A percentile compares a stretch with the other conserved stretches of the same genome.
Conservation (phyloP, 2,113 vertebrate species). For the Austrofundulus limnaeus region DNA sequence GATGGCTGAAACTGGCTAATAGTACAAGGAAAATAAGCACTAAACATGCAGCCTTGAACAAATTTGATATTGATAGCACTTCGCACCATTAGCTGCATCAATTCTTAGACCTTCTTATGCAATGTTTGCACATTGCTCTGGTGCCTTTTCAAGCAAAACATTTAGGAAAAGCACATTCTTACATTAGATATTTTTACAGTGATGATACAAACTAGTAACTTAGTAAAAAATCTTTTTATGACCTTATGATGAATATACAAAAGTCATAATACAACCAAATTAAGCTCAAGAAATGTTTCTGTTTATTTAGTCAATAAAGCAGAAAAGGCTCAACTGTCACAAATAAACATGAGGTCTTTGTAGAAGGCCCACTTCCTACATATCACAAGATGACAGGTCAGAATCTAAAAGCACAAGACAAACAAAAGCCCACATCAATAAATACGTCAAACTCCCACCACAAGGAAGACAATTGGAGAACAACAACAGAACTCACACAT, state of each 20-base stretch:
- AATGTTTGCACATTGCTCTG: not conserved
- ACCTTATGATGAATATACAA: too few species aligned
- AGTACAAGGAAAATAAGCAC: too few species aligned
- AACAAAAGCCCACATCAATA: slow-evolving; percentile 38
- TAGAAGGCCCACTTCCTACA: slow-evolving; percentile 43
- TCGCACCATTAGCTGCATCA: not conserved
- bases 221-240: too few species aligned
- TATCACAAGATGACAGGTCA: slow-evolving; percentile 37
- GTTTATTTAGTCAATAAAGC: too few species aligned
- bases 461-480: slow-evolving; percentile 36
- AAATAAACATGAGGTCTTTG: slow-evolving; percentile 15
- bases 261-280: too few species aligned
- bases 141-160: not conserved
- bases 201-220: too few species aligned
- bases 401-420: slow-evolving; percentile 32
- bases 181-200: too few species aligned
- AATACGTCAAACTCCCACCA: slow-evolving; percentile 46
- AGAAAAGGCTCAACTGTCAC: slow-evolving; percentile 8
- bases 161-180: not conserved
- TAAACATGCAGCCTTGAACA: too few species aligned
- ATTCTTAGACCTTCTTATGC: not conserved
- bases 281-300: too few species aligned
- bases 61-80: too few species aligned
- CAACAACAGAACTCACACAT: slow-evolving; percentile 25
- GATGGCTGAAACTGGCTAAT: too few species aligned